Evolutionary conservation across 2,113 vertebrate genomes (phyloP).

Genomic region (human): DNA sequence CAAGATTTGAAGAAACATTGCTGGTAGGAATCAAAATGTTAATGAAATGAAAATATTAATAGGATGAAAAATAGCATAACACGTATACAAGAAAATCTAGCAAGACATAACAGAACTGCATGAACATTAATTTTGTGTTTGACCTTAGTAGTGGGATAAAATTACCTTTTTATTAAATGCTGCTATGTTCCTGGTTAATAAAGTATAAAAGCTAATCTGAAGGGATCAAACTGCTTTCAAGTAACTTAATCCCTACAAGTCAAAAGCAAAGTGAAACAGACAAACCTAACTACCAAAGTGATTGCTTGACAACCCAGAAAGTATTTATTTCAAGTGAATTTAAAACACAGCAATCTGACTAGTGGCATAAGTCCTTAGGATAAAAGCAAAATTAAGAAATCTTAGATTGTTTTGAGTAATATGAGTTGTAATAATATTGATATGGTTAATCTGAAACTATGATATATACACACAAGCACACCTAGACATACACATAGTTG

Average conservation of each 20-base stretch:
- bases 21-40: background rate
- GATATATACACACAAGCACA: background rate
- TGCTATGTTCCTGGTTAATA: background rate
- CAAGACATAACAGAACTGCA: background rate
- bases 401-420: background rate
- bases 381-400: conserved; percentile 22
- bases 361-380: background rate
- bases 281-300: background rate
- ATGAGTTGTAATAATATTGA: background rate
- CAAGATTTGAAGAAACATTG: background rate
- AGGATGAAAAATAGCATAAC: background rate
- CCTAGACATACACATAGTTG: background rate
- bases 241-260: conserved; percentile 32
- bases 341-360: background rate
- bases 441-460: background rate
- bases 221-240: background rate
- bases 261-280: conserved; percentile 23
- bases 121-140: background rate
- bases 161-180: background rate
- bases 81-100: background rate
- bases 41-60: background rate
- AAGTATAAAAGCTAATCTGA: background rate
- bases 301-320: background rate
- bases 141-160: background rate
- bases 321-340: conserved; percentile 50